phyloP scores from a whole-genome alignment of 2,113 vertebrate genomes.

The Xenopus borealis region DNA sequence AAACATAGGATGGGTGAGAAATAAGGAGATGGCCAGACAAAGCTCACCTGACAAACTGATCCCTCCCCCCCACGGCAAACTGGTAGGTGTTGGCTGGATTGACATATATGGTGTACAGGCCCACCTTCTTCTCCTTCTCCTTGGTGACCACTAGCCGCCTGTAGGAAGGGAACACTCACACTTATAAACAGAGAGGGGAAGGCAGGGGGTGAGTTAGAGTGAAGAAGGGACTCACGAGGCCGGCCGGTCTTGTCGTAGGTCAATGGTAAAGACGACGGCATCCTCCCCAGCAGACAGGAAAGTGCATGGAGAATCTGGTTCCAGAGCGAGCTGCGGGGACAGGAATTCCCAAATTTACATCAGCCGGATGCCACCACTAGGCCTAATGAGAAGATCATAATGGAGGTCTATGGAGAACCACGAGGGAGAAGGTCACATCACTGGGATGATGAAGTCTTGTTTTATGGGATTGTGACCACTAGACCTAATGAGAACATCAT shows the following conservation, averaged over 20 bases:
- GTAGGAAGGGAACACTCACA: not conserved
- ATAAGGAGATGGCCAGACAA: too few species aligned
- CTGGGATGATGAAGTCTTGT: too few species aligned
- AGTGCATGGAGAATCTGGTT: slow-evolving; percentile 92
- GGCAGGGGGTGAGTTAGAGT: not conserved
- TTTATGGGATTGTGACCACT: too few species aligned
- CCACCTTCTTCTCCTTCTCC: slow-evolving; percentile 93
- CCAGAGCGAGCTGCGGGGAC: slow-evolving; percentile 80
- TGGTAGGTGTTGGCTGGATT: slow-evolving; percentile 90
- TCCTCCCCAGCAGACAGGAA: slow-evolving; percentile 96
- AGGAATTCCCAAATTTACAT: too few species aligned
- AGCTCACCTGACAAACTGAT: slow-evolving; percentile 87
- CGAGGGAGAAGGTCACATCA: too few species aligned
- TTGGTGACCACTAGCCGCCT: slow-evolving; percentile 94
- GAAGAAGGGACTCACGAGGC: slow-evolving; percentile 79
- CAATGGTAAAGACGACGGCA: slow-evolving; percentile 90
- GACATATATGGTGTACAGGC: slow-evolving; percentile 91
- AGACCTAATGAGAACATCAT: too few species aligned
- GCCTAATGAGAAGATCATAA: too few species aligned
- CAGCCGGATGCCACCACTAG: too few species aligned
- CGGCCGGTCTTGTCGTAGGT: slow-evolving; percentile 84
- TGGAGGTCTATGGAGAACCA: too few species aligned
- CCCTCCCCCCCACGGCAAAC: slow-evolving; percentile 90
- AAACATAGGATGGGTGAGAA: too few species aligned
- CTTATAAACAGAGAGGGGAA: not conserved